phyloP scores from a whole-genome alignment of 2,113 vertebrate genomes.

The Ascaphus truei region DNA sequence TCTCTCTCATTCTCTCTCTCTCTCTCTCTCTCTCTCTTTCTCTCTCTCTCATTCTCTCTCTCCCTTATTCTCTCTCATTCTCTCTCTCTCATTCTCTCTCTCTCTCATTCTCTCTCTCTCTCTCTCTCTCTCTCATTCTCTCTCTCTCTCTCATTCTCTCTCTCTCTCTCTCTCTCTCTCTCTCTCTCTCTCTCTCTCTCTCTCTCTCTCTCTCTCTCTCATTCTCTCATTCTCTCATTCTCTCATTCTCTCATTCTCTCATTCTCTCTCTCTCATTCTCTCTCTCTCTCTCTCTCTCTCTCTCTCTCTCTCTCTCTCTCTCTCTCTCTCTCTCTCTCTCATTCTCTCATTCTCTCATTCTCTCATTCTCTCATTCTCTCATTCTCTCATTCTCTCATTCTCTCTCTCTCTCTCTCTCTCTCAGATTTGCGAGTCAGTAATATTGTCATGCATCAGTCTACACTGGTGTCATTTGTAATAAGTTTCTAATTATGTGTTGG shows the following conservation, averaged over 20 bases:
- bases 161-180: neutral
- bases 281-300: no score
- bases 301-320: no score
- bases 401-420: no score
- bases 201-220: neutral
- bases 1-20: neutral
- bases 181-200: neutral
- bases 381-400: no score
- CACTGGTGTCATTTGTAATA: no score
- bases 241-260: neutral
- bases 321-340: no score
- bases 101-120: neutral
- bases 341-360: no score
- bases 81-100: neutral
- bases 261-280: no score
- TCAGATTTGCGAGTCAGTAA: no score
- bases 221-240: neutral
- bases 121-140: neutral
- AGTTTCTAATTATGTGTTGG: no score
- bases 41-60: conserved; percentile 17
- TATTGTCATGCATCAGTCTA: no score
- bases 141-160: neutral
- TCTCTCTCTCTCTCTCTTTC: conserved; percentile 11
- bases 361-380: no score
- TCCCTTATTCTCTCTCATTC: conserved; percentile 28